Evolutionary conservation across 2,888 invertebrate species (phyloP), one percentile per base, ranked within the genome.

Genomic region (Eupeodes luniger): DNA sequence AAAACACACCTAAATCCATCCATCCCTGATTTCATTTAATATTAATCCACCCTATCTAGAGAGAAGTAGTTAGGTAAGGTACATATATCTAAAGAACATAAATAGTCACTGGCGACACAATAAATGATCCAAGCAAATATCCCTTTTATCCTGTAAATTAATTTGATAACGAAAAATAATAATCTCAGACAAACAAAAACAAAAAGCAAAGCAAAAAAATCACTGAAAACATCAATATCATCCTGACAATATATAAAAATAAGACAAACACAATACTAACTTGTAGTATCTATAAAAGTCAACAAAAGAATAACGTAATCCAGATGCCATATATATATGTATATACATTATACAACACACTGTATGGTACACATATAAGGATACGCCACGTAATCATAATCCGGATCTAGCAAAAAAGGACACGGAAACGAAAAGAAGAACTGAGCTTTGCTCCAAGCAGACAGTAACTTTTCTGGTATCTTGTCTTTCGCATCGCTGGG

Each of bases 401-500:
- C 69, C 84, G 40, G 16, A 64, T 80, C 64, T 76, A 40, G 14
- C 19, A 69, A 61, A 69, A 69, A 79, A 53, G 47, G 34, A 85
- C 36, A 70, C 77, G 40, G 59, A 55, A 55, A 34, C 36, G 19
- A 57, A 80, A 44, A 75, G 70, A 80, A 87, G 55, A 44, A 69
- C n/a, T 53, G 40, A 66, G 61, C 59, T 64, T 75, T 62, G 53
- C 40, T 61, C n/a, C 70, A 47, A 49, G 57, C 57, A 76, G 80
- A 84, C 47, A 66, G 40, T 77, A 70, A 81, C 76, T 85, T 85
- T 77, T 59, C 61, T 67, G 76, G 74, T 87, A 87, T 87, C 87
- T 84, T 81, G 49, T 77, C 80, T 77, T 67, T 84, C 87, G 84
- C 87, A 84, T 84, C 80, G 74, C 77, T 87, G 80, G 77, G 84